A percentile compares a stretch with the other conserved stretches of the same genome.
Evolutionary conservation across 2,113 vertebrate genomes (phyloP).

Genomic region (Chaenocephalus aceratus): DNA sequence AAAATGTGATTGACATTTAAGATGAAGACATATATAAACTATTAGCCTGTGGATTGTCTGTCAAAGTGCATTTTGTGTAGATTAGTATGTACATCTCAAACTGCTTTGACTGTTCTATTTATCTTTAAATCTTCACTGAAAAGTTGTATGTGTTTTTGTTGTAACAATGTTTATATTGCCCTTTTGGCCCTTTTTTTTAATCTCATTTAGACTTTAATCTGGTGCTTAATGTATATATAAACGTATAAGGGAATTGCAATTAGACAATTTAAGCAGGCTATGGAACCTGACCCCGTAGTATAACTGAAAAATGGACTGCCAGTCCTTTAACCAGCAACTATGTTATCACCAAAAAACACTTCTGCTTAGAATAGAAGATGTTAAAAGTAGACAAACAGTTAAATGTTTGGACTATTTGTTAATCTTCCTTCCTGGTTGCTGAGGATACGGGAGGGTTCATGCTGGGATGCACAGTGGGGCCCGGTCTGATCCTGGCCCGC

Average conservation of each 20-base stretch:
- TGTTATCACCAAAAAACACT: constrained; percentile 1
- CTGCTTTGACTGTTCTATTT: background rate
- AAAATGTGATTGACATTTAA: too few relatives aligned
- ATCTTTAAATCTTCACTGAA: background rate
- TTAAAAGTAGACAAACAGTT: constrained; percentile 3
- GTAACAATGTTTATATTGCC: too few relatives aligned
- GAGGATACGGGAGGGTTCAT: constrained; percentile 23
- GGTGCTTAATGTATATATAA: too few relatives aligned
- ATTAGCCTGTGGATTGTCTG: too few relatives aligned
- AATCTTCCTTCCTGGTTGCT: constrained; percentile 46
- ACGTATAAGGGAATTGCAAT: too few relatives aligned
- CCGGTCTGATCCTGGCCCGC: constrained; percentile 43
- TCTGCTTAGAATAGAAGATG: background rate
- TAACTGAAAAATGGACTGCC: background rate
- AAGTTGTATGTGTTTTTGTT: background rate
- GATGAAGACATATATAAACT: too few relatives aligned
- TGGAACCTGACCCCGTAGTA: background rate
- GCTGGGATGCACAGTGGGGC: constrained; percentile 41
- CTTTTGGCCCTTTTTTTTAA: too few relatives aligned
- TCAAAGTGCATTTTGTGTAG: too few relatives aligned
- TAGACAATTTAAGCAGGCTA: background rate
- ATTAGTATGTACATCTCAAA: background rate
- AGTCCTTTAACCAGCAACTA: background rate
- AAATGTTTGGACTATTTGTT: constrained; percentile 26
- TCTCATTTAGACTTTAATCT: too few relatives aligned